Percentiles rank a stretch among this genome's conserved stretches.
Conservation (phyloP, 2,797 vertebrate genomes). For the Cetoscarus ocellatus region DNA sequence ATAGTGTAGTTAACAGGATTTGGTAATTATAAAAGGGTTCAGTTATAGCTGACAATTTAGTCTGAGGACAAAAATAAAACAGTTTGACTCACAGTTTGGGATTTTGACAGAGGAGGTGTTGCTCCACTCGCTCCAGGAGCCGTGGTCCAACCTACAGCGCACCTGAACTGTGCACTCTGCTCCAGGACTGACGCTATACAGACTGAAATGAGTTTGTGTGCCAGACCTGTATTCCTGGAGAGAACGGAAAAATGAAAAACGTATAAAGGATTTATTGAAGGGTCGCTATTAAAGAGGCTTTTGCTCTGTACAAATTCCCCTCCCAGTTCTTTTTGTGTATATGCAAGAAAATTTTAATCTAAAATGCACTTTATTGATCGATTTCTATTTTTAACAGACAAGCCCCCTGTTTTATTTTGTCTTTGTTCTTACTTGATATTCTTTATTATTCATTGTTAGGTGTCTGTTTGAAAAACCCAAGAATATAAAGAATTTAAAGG, state of each 20-base stretch:
- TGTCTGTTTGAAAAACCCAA: too few relatives aligned
- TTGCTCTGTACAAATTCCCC: too few relatives aligned
- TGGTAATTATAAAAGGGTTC: not conserved
- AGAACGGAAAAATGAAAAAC: not conserved
- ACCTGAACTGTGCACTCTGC: constrained; percentile 85
- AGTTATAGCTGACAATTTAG: not conserved
- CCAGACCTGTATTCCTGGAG: constrained; percentile 80
- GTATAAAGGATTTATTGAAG: too few relatives aligned
- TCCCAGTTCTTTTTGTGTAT: too few relatives aligned
- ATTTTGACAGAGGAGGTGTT: constrained; percentile 66
- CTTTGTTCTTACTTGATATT: too few relatives aligned
- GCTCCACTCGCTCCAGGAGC: constrained; percentile 92
- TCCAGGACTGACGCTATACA: constrained; percentile 84
- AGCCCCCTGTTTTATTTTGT: too few relatives aligned
- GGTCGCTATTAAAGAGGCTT: too few relatives aligned
- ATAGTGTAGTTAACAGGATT: not conserved
- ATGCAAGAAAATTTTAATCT: too few relatives aligned
- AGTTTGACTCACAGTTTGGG: constrained; percentile 82
- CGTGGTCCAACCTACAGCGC: constrained; percentile 87
- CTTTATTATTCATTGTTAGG: too few relatives aligned
- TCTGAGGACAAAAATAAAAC: not conserved
- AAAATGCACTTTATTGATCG: too few relatives aligned
- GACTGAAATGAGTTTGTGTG: constrained; percentile 80
- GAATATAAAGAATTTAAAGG: too few relatives aligned
- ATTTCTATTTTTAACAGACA: too few relatives aligned